Base-by-base conservation (phyloP, 2,888 invertebrate species). In the Drosophila robusta region DNA sequence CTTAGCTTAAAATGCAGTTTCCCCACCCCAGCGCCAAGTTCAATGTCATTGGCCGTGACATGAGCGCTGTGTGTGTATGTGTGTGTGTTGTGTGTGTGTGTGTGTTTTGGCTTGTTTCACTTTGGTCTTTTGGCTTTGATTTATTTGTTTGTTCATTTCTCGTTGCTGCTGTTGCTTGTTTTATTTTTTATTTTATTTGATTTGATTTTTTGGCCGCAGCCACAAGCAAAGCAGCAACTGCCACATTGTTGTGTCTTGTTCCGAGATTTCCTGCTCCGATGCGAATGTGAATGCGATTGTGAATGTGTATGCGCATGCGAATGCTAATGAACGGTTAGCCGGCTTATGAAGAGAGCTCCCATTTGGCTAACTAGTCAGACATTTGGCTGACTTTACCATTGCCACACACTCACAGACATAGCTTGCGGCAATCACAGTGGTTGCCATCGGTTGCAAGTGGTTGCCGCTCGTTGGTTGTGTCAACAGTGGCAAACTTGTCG, bases 1-100 rank as follows among this genome's bases (percentile, higher is more conserved):
- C 9, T 34, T 7, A n/a, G 18, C 42, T 12, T 4, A 34, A 34
- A 34, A 34, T 34, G 42, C 42, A 42, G 42, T 7, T 12, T 51
- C n/a, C 3, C 24, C 9, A 3, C 11, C 11, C 47, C 32, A 18
- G 29, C 22, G 42, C 62, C 83, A 87, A 83, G 83, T 87, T 83
- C 85, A 83, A 87, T 71, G 85, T 87, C 81, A 81, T 63, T 71
- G 82, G 75, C 82, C 87, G 75, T 78, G 65, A 63, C 75, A 68
- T 50, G 72, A 22, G 16, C 16, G 38, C 12, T 18, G 26, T 26
- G 36, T 26, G 36, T 11, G 41, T 46, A 29, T 50, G 44, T 12
- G 26, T 47, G 38, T 47, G 22, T 51, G 1, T 1, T 11, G 26
- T 24, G 26, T 22, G 14, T 26, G 18, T 34, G 52, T 44, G 50